Base-by-base conservation (phyloP, 2,113 vertebrate genomes). In the Sinocyclocheilus rhinocerous region DNA sequence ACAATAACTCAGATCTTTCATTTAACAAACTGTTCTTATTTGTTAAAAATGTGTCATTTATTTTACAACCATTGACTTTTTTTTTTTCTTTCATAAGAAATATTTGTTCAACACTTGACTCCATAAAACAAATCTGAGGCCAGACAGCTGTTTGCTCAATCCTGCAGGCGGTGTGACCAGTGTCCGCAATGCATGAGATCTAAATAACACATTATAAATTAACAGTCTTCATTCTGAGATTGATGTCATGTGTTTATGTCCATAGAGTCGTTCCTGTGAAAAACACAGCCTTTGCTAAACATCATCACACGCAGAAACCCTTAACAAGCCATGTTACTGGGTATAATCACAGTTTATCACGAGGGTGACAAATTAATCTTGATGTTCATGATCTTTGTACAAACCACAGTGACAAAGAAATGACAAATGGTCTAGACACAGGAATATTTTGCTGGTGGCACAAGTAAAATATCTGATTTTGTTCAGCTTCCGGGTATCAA, bases 121-220 rank as follows among this genome's bases (percentile, higher is more conserved):
- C 42, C 13, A 87, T 90, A 91, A 86, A 84, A 93, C 90, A 92
- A 89, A 90, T 90, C 91, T 91, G 87, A 87, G 87, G 77, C 78
- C 39, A 88, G 91, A 91, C 87, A 87, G 91, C 76, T 87, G 84
- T 88, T 88, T 90, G 89, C 87, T 85, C 63, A 88, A 86, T 86
- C 83, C 52, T 84, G 78, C 73, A 87, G 75, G 89, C 88, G 88
- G 80, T 18, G 24, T 87, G 92, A 91, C 89, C 88, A 88, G 85
- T 90, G 88, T 92, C 93, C 88, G 91, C 84, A 87, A 89, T 89
- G 84, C 85, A 88, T 39, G 33, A 90, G 76, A 91, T 91, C 87
- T 90, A 92, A 90, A 92, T 87, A 90, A 95, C 92, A 93, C 89
- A 92, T 91, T 92, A 93, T 92, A 92, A 93, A 92, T 93, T 93